Evolutionary conservation across 2,113 vertebrate genomes (phyloP).

Genomic region (Falcunculus frontatus): DNA sequence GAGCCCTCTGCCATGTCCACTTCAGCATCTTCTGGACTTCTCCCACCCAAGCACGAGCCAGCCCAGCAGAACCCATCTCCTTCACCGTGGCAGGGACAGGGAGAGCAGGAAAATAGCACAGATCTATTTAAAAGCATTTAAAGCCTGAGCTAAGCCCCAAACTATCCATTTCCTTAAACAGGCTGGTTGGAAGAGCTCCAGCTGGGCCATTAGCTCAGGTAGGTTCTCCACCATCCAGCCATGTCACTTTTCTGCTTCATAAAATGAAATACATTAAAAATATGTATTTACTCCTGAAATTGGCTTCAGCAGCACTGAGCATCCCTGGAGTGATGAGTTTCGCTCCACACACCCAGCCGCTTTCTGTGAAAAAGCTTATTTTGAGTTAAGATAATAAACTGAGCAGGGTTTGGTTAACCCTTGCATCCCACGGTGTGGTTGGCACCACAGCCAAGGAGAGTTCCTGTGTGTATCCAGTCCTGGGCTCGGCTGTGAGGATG

Average conservation of each 20-base stretch:
- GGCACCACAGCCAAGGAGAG: neutral
- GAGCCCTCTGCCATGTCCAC: neutral
- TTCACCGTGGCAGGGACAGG: neutral
- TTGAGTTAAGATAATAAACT: neutral
- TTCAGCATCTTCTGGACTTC: neutral
- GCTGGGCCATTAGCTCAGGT: constrained; percentile 50
- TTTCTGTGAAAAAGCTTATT: neutral
- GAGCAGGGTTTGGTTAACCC: neutral
- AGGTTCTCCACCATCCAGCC: neutral
- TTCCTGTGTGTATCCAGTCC: neutral
- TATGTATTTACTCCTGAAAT: constrained; percentile 5
- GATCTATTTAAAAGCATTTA: constrained; percentile 1
- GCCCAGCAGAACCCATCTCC: neutral
- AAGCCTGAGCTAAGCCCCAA: neutral
- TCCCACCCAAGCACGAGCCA: neutral
- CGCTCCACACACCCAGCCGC: neutral
- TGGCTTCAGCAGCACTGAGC: neutral
- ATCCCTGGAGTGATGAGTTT: neutral
- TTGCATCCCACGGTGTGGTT: accelerated
- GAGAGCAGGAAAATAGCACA: neutral
- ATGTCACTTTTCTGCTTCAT: neutral
- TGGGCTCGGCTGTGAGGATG: accelerated
- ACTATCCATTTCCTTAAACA: constrained; percentile 17
- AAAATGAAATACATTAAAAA: constrained; percentile 15
- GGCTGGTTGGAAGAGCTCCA: constrained; percentile 29